Conservation (phyloP, 2,888 invertebrate species). For the Isotomurus palustris region DNA sequence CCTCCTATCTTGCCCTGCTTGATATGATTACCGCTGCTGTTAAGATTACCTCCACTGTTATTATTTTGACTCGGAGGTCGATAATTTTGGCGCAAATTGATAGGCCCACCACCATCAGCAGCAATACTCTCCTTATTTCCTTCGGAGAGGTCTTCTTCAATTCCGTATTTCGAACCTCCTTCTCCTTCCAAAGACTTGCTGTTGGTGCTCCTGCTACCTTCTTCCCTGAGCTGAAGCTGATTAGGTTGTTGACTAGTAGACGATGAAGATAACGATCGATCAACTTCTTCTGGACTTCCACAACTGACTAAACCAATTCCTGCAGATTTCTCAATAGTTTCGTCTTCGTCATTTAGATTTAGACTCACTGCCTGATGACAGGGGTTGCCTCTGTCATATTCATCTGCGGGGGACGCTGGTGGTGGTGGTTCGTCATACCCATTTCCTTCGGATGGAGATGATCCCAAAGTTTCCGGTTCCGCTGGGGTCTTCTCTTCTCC, state of each 20-base stretch:
- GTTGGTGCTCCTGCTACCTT: background rate
- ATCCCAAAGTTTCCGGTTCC: slow-evolving; percentile 44
- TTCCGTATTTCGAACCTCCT: too few relatives aligned
- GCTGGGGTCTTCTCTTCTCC: slow-evolving; percentile 21
- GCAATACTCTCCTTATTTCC: too few relatives aligned
- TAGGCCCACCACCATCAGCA: too few relatives aligned
- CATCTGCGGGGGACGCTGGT: slow-evolving; percentile 1
- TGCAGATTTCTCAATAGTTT: background rate
- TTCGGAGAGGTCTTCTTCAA: too few relatives aligned
- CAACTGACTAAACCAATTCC: background rate
- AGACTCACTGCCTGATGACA: background rate
- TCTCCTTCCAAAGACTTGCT: too few relatives aligned
- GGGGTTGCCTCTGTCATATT: background rate
- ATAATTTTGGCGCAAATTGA: background rate
- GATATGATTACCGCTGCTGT: slow-evolving; percentile 27
- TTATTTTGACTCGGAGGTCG: slow-evolving; percentile 13
- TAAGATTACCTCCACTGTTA: slow-evolving; percentile 6
- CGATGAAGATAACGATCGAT: too few relatives aligned
- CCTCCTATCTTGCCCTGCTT: slow-evolving; percentile 23
- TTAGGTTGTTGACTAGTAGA: background rate
- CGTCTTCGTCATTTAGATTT: background rate
- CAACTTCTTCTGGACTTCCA: background rate
- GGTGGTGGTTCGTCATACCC: slow-evolving; percentile 34
- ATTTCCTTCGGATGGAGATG: slow-evolving; percentile 35
- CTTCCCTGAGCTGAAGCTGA: background rate